Conservation (phyloP, 2,113 vertebrate species). For the Nothoprocta pentlandii region DNA sequence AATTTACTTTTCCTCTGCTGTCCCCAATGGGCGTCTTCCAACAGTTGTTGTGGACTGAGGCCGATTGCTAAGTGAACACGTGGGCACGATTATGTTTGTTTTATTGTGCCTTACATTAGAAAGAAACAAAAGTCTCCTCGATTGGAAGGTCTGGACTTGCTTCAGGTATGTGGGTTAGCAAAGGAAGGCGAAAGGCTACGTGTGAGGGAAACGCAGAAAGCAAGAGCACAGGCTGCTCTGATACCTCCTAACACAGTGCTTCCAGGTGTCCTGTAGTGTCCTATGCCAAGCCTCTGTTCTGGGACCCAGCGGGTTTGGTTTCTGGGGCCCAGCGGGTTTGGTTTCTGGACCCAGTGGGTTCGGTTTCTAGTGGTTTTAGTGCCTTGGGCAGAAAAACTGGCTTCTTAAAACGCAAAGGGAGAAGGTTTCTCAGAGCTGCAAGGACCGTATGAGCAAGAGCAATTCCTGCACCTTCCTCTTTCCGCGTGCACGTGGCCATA, state of each 20-base stretch:
- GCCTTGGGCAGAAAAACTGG: not conserved
- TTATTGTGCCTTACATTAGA: not conserved
- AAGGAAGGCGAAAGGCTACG: not conserved
- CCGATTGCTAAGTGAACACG: not conserved
- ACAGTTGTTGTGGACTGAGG: not conserved
- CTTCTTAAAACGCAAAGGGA: not conserved
- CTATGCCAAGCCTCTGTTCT: not conserved
- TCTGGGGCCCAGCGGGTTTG: not conserved
- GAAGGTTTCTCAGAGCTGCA: not conserved
- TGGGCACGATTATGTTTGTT: not conserved
- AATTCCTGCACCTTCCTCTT: not conserved
- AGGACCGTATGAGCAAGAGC: not conserved
- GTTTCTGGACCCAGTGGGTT: not conserved
- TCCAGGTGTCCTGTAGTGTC: not conserved
- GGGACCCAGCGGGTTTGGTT: not conserved
- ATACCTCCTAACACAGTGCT: not conserved
- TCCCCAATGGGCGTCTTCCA: not conserved
- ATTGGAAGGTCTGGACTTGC: not conserved
- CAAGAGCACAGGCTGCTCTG: not conserved
- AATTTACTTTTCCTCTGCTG: not conserved
- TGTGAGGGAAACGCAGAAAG: not conserved
- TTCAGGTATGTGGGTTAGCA: not conserved
- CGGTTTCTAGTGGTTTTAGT: not conserved
- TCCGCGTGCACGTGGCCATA: not conserved
- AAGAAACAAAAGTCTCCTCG: not conserved